These are phyloP conservation scores for Trididemnum nubilum DNA, from an alignment of 23 tunicate genomes.

Conservation along the genomic window DNA sequence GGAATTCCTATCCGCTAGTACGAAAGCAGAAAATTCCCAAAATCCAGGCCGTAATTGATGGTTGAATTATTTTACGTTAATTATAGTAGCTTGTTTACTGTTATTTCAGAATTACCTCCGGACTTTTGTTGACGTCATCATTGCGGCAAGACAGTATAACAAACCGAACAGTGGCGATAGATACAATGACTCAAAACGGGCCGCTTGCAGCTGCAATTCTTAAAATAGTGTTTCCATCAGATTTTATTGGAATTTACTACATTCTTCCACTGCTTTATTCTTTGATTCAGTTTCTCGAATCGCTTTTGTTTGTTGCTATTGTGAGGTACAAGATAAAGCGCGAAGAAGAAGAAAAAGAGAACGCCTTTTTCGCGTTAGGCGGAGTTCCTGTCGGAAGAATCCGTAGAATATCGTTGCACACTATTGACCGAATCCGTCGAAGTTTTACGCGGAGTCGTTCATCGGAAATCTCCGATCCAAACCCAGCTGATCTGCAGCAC, in stretches of 20 bases:
- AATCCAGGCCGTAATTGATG: too few species aligned
- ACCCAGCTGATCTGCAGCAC: neutral
- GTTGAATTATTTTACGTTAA: too few species aligned
- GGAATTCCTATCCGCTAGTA: too few species aligned
- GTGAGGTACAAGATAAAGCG: constrained; percentile 2
- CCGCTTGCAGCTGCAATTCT: constrained; percentile 50
- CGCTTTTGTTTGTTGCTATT: constrained; percentile 38
- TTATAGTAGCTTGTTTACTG: too few species aligned
- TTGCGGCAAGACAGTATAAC: constrained; percentile 8
- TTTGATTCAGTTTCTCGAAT: constrained; percentile 38
- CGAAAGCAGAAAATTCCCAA: too few species aligned
- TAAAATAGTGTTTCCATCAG: constrained; percentile 39
- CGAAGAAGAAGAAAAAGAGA: constrained; percentile 8
- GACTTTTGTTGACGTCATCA: constrained; percentile 27
- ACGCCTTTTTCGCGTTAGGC: constrained; percentile 6
- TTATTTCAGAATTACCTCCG: constrained; percentile 38
- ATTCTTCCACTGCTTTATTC: constrained; percentile 53
- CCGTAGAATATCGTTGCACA: constrained; percentile 43
- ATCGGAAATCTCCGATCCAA: neutral
- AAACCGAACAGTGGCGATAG: constrained; percentile 65
- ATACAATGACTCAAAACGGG: constrained; percentile 55
- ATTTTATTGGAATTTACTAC: constrained; percentile 47
- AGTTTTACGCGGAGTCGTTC: constrained; percentile 5
- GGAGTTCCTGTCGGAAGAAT: constrained; percentile 21
- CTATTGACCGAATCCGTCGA: constrained; percentile 40